Base-by-base conservation (phyloP, 2,888 invertebrate genomes). In the Himalopsyche tibetana region DNA sequence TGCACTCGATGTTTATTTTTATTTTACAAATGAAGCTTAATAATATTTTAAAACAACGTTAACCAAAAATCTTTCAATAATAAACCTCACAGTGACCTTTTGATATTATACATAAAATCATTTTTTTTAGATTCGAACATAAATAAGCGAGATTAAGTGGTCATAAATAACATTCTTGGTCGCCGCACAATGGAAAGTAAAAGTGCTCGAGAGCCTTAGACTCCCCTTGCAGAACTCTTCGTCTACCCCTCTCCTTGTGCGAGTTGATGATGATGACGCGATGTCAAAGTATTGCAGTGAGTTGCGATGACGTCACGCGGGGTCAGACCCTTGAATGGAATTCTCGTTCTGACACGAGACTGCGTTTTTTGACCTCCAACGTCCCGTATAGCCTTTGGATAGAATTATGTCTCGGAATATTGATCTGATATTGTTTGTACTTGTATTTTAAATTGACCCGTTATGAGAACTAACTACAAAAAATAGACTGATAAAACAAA, bases 311-410 rank as follows among this genome's bases (percentile, higher is more conserved):
- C 74, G 74, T 74, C 74, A 74, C 74, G 74, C 74, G 74, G 74
- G 74, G 74, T 74, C 74, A 74, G 74, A 74, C 74, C 74, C 74
- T 74, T 74, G 74, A 74, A 74, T 74, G 74, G 74, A 74, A 74
- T 74, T 74, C 74, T 74, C 74, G 74, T 12, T 74, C 74, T 38
- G 11, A 15, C 74, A 74, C 74, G 74, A 36, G 74, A 36, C 38
- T 12, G 74, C 74, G 74, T 74, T 36, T 74, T 74, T 74, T 74
- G 74, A 74, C 74, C 74, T 74, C 74, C 36, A 74, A 74, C 36
- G 74, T 74, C 36, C 74, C 74, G 74, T 74, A 74, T 36, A 51
- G 51, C 51, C 51, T 51, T 15, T 51, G 2, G 5, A 51, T 2
- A 15, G 4, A 51, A 51, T 12, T 15, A 51, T 51, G 51, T 15